Conservation (phyloP, 1,140 invertebrate species). For the Ostrea edulis region DNA sequence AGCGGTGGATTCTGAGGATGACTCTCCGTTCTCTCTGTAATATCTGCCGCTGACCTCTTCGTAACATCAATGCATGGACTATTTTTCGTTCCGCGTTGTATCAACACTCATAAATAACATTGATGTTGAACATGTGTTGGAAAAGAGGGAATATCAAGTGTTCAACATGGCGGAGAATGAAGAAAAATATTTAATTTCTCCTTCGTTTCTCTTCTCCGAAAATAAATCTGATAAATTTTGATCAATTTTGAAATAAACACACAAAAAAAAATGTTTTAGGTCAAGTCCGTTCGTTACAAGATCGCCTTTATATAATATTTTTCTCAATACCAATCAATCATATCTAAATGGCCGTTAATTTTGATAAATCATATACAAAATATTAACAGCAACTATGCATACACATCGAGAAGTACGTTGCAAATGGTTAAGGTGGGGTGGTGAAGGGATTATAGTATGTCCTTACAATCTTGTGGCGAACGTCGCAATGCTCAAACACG, state of each 20-base stretch:
- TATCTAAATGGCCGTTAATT: not conserved
- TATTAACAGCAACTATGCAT: not conserved
- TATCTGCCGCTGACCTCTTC: too few species aligned
- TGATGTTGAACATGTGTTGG: too few species aligned
- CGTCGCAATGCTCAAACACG: not conserved
- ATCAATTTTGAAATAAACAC: conserved; percentile 37
- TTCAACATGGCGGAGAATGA: too few species aligned
- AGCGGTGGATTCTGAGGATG: too few species aligned
- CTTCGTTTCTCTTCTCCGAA: too few species aligned
- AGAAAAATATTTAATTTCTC: too few species aligned
- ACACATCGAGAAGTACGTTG: not conserved
- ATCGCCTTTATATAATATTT: conserved; percentile 29
- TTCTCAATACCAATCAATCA: not conserved
- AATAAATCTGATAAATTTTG: conserved; percentile 43
- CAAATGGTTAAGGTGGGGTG: not conserved
- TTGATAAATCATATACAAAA: not conserved
- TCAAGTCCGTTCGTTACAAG: conserved; percentile 44
- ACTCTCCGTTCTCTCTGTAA: too few species aligned
- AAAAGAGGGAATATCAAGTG: too few species aligned
- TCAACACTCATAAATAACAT: too few species aligned
- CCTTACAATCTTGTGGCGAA: not conserved
- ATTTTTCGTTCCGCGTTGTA: too few species aligned
- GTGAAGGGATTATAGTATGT: not conserved
- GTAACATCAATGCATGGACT: too few species aligned
- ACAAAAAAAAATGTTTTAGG: not conserved